phyloP scores from a whole-genome alignment of 2,797 vertebrate genomes.

The Petrocephalus sullivani region DNA sequence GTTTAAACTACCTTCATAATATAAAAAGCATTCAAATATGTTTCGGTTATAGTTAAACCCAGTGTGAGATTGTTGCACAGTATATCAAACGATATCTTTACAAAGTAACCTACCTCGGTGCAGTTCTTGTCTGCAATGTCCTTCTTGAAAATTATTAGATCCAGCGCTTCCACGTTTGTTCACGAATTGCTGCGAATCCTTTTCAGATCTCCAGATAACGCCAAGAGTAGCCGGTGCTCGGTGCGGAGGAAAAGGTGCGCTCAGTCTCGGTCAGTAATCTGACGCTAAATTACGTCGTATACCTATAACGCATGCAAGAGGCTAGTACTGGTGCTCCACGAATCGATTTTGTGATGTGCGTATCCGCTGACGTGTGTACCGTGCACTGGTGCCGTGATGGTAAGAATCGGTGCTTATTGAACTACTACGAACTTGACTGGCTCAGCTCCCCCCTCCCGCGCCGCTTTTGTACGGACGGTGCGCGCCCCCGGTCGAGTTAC shows the following conservation, averaged over 20 bases:
- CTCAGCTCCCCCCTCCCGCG: background rate
- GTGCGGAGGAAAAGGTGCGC: background rate
- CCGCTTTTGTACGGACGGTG: conserved; percentile 42
- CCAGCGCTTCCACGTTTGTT: background rate
- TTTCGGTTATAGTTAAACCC: background rate
- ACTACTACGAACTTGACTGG: conserved; percentile 27
- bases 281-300: background rate
- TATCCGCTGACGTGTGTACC: background rate
- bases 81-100: background rate
- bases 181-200: background rate
- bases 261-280: background rate
- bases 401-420: background rate
- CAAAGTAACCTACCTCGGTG: background rate
- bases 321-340: background rate
- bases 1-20: background rate
- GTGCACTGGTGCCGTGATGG: background rate
- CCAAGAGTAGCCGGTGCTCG: background rate
- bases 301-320: background rate
- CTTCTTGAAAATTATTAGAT: background rate
- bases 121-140: background rate
- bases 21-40: background rate
- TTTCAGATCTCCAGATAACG: background rate
- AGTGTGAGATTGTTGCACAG: background rate
- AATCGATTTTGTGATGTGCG: background rate
- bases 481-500: background rate